Conservation (phyloP, 1,140 invertebrate species). For the Drosophila athabasca region DNA sequence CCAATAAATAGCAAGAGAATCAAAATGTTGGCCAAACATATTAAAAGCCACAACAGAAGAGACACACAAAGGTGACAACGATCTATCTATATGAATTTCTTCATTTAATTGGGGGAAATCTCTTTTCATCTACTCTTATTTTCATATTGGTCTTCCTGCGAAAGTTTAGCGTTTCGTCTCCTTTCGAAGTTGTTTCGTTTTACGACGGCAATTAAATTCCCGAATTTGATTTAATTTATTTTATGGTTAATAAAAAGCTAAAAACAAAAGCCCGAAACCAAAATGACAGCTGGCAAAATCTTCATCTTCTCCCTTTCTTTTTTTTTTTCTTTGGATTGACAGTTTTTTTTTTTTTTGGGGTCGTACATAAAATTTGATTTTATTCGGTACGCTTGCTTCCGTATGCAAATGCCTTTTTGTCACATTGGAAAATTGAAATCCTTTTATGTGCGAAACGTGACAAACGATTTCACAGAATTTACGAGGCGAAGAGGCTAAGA, state of each 20-base stretch:
- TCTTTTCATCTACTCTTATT: conserved; percentile 16
- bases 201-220: conserved; percentile 78
- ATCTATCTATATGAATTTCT: conserved; percentile 5
- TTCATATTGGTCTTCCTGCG: background rate
- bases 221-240: conserved; percentile 81
- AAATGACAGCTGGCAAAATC: conserved; percentile 51
- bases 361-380: conserved; percentile 73
- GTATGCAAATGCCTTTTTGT: conserved; percentile 74
- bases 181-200: conserved; percentile 52
- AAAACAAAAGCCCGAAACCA: conserved; percentile 40
- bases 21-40: conserved; percentile 23
- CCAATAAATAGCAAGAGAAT: conserved; percentile 30
- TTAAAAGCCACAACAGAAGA: background rate
- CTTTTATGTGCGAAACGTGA: conserved; percentile 80
- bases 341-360: conserved; percentile 29
- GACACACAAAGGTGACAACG: background rate
- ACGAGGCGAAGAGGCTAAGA: conserved; percentile 31
- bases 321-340: background rate
- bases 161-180: conserved; percentile 26
- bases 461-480: conserved; percentile 71
- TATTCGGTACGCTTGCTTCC: conserved; percentile 53
- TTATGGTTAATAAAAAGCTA: conserved; percentile 76
- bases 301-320: background rate
- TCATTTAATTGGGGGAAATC: background rate
- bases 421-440: conserved; percentile 81